Evolutionary conservation across 2,797 vertebrate genomes (phyloP), one percentile per base, ranked within the genome.

Genomic region (Erpetoichthys calabaricus): DNA sequence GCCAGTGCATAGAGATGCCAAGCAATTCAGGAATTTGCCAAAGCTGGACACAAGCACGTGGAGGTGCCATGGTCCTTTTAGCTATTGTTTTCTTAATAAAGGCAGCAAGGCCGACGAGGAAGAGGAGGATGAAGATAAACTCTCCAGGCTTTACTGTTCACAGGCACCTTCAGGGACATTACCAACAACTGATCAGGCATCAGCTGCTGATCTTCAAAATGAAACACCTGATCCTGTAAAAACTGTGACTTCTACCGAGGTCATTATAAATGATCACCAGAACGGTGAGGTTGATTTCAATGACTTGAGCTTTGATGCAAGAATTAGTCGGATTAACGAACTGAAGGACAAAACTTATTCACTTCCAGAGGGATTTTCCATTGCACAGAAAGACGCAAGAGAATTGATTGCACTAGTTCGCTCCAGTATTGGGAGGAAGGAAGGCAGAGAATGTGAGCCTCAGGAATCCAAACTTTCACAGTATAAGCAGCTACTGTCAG

Each of bases 301-400:
- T 0, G 78, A 76, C 57, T 70, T 79, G 77, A 85, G 82, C 71
- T 90, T 94, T 2, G 71, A 87, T 68, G 83, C 80, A 55, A 82
- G 66, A 65, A 85, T 92, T 58, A 75, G 78, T 1, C 74, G 61
- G 67, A 84, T 94, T 65, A 86, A 87, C 63, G 77, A 75, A 65
- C 89, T 94, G 80, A 94, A 94, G 70, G 89, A 89, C 59, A 92
- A 86, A 75, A 88, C 74, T 2, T 95, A 92, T 65, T 77, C 81
- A 73, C 87, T 90, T 79, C 91, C 89, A 54, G 82, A 83, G 60
- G 92, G 92, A 67, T 94, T 94, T 63, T 79, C 85, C 55, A 84
- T 85, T 62, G 91, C 92, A 74, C 85, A 84, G 66, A 89, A 86
- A 72, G 91, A 94, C 85, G 90, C 91, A 78, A 86, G 85, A 76